Evolutionary conservation across 2,888 invertebrate genomes (phyloP).

Genomic region (Pyrrhia umbra): DNA sequence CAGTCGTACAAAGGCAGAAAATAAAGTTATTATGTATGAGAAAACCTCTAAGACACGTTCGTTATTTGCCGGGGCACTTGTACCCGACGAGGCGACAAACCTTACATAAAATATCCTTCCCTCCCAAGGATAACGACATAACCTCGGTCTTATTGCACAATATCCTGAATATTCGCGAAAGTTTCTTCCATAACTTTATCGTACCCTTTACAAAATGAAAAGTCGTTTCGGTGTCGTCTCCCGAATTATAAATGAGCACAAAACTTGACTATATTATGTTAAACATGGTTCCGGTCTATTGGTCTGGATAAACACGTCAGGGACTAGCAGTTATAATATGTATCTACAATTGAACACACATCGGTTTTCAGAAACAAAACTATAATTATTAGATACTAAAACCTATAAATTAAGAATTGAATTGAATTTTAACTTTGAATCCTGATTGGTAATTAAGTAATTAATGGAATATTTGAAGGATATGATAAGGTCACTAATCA

Average conservation of each 20-base stretch:
- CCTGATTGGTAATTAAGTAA: slow-evolving; percentile 17
- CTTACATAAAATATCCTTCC: slow-evolving; percentile 37
- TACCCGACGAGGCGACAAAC: slow-evolving; percentile 16
- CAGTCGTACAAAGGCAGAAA: slow-evolving; percentile 12
- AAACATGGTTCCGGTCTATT: slow-evolving; percentile 53
- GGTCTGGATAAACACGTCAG: slow-evolving; percentile 59
- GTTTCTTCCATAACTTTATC: slow-evolving; percentile 2
- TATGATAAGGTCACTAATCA: slow-evolving; percentile 13
- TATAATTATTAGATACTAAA: too few relatives aligned
- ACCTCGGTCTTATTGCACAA: slow-evolving; percentile 35
- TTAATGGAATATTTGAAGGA: slow-evolving; percentile 12
- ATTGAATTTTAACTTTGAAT: too few relatives aligned
- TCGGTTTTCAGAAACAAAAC: slow-evolving; percentile 17
- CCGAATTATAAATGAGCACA: slow-evolving; percentile 22
- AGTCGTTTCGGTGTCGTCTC: slow-evolving; percentile 23
- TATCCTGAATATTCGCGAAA: slow-evolving; percentile 16
- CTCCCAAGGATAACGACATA: slow-evolving; percentile 34
- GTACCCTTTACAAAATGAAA: slow-evolving; percentile 12
- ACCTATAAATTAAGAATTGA: too few relatives aligned
- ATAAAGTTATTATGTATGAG: slow-evolving; percentile 23
- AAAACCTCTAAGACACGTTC: slow-evolving; percentile 19
- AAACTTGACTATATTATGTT: slow-evolving; percentile 51
- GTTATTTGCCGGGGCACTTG: slow-evolving; percentile 7
- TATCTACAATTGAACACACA: slow-evolving; percentile 50
- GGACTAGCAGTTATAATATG: too few relatives aligned